Evolutionary conservation across 2,113 vertebrate genomes (phyloP), one percentile per base, ranked within the genome.

Genomic region (Myxocyprinus asiaticus): DNA sequence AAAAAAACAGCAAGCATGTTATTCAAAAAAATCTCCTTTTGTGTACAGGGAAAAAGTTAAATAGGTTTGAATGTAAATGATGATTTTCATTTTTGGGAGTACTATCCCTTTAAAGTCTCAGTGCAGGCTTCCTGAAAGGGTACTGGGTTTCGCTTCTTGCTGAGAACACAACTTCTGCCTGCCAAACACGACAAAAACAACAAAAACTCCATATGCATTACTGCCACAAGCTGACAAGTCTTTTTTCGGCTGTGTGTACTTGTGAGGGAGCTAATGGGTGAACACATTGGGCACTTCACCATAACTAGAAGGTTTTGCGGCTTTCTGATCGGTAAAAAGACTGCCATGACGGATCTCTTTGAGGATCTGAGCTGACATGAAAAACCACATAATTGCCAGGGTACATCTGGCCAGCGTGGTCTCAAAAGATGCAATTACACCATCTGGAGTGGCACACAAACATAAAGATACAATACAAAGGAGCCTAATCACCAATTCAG

Each of bases 81-180:
- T 33, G 22, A 33, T 33, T 33, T 33, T 33, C 22, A 33, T 33
- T 33, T 33, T 33, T 33, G 22, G 22, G 22, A 33, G 22, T 33
- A 33, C 22, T 33, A 33, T 33, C 3, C 22, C 22, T 33, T 33
- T 90, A 90, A 90, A 92, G 87, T 83, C 83, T 85, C 82, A 88
- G 87, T 78, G 65, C 22, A 45, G 43, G 44, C 66, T 73, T 80
- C 67, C 71, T 67, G 76, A 71, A 67, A 73, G 11, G 43, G 50
- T 74, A 69, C 59, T 79, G 56, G 50, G 76, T 86, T 82, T 88
- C 64, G 63, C 79, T 87, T 87, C 12, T 9, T 33, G 22, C 22
- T 33, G 22, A 33, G 22, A 33, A 33, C 22, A 33, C 22, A 33
- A 33, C 22, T 33, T 33, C 22, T 33, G 22, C 22, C 22, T 33